Conservation (phyloP, 2,888 invertebrate species). For the Branchipolynoe longqiensis region DNA sequence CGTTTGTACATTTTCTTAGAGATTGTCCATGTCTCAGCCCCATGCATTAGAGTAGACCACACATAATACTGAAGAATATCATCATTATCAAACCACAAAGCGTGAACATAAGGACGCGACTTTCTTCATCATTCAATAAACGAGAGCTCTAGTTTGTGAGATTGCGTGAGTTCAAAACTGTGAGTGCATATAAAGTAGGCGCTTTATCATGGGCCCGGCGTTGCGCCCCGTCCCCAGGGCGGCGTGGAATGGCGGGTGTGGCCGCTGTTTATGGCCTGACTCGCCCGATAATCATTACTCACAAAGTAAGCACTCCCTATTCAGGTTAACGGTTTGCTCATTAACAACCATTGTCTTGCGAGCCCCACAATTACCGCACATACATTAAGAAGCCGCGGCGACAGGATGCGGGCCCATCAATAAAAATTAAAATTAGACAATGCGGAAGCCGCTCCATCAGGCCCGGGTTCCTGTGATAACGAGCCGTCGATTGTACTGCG, state of each 20-base stretch:
- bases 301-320: slow-evolving; percentile 6
- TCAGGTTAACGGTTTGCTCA: slow-evolving; percentile 6
- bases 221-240: neutral
- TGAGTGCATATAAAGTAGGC: slow-evolving; percentile 23
- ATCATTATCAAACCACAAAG: no score
- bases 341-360: neutral
- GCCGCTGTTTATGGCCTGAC: neutral
- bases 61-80: no score
- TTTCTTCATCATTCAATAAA: no score
- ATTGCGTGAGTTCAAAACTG: neutral
- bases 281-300: slow-evolving; percentile 6
- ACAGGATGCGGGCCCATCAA: slow-evolving; percentile 27
- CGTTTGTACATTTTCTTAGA: no score
- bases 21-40: no score
- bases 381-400: neutral
- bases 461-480: slow-evolving; percentile 1
- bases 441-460: slow-evolving; percentile 5
- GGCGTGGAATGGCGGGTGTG: neutral
- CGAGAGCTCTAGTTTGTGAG: no score
- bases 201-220: slow-evolving; percentile 1
- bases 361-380: neutral
- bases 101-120: no score
- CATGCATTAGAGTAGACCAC: no score
- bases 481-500: slow-evolving; percentile 3
- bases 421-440: slow-evolving; percentile 44